Base-by-base conservation (phyloP, 2,797 vertebrate genomes). In the Tauraco hartlaubi region DNA sequence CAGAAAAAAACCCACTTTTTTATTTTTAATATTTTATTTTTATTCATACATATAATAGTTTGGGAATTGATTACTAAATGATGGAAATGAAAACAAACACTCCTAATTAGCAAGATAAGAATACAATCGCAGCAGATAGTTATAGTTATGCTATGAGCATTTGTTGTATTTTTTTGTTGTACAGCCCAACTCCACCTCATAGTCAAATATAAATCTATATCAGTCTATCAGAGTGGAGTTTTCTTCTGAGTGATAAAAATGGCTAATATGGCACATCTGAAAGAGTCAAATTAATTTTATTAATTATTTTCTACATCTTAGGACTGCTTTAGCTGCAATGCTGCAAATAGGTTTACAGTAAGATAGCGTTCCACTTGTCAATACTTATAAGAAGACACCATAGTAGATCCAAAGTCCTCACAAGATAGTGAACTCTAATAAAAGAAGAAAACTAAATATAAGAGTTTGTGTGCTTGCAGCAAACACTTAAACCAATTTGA, bases 221-320 rank as follows among this genome's bases (percentile, higher is more conserved):
- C 68, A 84, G 31, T 91, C 79, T 97, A 76, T 91, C 55, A 94
- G 74, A 95, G 59, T 86, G 72, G 41, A 61, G 26, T 81, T 97
- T 68, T 95, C 67, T 87, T 96, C 56, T 74, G 43, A 55, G 62
- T 94, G 85, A 96, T 85, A 97, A 89, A 95, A 97, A 87, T 79
- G 3, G 49, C 55, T 93, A 97, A 94, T 80, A 88, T 51, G 55
- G 25, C 41, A 95, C 62, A 48, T 95, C 67, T 96, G 94, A 94
- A 96, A 96, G 94, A 92, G 55, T 33, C 95, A 94, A 96, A 95
- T 94, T 90, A 90, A 85, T 96, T 96, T 95, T 52, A 97, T 93
- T 92, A 41, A 95, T 93, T 96, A 88, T 94, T 97, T 97, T 91
- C 76, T 84, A 74, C 63, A 89, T 95, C 12, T 92, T 95, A 94